Conservation (phyloP, 2,797 vertebrate species). For the Taeniopygia guttata region DNA sequence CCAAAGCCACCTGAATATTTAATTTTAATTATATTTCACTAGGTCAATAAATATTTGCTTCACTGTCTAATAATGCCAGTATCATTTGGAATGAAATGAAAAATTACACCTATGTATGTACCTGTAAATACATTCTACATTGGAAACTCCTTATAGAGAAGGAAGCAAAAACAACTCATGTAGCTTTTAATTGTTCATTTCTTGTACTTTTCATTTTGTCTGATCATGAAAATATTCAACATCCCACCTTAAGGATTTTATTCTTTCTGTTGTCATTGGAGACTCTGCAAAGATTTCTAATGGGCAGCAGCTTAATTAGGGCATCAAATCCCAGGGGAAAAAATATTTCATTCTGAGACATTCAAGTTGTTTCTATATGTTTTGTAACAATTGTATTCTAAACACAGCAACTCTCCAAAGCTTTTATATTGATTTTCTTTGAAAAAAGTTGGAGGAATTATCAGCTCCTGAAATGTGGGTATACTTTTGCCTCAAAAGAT, state of each 20-base stretch:
- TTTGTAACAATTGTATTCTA: neutral
- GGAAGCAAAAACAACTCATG: neutral
- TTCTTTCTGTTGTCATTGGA: neutral
- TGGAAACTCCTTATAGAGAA: neutral
- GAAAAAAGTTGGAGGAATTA: neutral
- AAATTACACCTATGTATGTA: neutral
- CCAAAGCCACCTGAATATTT: neutral
- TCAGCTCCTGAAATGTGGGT: neutral
- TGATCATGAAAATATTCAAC: neutral
- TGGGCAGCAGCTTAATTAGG: neutral
- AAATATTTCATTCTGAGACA: neutral
- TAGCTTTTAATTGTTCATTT: neutral
- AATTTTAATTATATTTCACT: neutral
- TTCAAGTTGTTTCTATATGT: neutral
- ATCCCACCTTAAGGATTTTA: neutral
- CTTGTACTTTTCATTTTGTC: neutral
- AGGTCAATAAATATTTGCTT: neutral
- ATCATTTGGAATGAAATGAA: neutral
- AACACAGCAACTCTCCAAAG: neutral
- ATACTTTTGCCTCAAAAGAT: neutral
- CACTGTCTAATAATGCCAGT: neutral
- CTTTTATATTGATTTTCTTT: neutral
- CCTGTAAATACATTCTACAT: neutral
- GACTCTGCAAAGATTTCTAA: neutral
- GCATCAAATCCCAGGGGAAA: neutral